phyloP scores from a whole-genome alignment of 2,888 invertebrate genomes.

The Papilio elwesi region DNA sequence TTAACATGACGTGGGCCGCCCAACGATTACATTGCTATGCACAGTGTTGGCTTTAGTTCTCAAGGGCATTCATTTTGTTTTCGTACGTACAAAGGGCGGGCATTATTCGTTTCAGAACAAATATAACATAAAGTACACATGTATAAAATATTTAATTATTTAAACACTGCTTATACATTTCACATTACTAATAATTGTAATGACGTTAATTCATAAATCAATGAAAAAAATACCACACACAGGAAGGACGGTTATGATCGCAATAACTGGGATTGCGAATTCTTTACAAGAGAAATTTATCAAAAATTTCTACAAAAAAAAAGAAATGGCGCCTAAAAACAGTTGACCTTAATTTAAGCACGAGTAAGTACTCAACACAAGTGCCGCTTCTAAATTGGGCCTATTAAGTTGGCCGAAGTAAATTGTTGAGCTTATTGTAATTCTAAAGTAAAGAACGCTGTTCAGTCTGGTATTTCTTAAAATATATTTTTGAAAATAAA shows the following conservation, averaged over 20 bases:
- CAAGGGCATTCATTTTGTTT: slow-evolving; percentile 15
- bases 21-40: slow-evolving; percentile 26
- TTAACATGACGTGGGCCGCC: neutral
- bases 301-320: neutral
- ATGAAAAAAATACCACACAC: neutral
- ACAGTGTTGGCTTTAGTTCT: slow-evolving; percentile 11
- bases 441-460: slow-evolving; percentile 3
- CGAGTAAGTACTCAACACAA: slow-evolving; percentile 23
- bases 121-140: no score
- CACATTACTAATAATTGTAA: neutral
- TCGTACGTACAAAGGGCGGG: neutral
- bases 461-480: neutral
- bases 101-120: no score
- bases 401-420: slow-evolving; percentile 29
- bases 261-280: neutral
- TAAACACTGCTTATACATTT: neutral
- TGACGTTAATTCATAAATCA: neutral
- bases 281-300: neutral
- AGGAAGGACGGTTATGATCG: neutral
- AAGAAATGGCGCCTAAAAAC: slow-evolving; percentile 21
- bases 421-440: slow-evolving; percentile 16
- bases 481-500: neutral
- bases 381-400: slow-evolving; percentile 22
- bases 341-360: slow-evolving; percentile 29
- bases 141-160: neutral